These are phyloP conservation scores for Epinotia ramella DNA, from an alignment of 2,888 invertebrate genomes.

Conservation along the genomic window DNA sequence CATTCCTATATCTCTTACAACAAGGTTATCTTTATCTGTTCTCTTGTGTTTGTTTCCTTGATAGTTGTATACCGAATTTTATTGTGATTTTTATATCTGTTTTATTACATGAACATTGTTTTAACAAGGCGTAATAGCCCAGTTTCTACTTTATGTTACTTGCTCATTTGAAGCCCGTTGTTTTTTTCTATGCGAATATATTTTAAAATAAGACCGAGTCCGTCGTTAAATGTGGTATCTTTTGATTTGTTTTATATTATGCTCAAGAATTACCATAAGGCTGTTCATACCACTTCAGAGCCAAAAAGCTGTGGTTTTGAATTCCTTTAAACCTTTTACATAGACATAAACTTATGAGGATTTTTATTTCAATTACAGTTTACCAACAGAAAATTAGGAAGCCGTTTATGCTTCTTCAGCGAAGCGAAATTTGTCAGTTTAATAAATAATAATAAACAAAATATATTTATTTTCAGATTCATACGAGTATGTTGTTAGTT, in stretches of 20 bases:
- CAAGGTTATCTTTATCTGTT: background rate
- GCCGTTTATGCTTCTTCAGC: too few species aligned
- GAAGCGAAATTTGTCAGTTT: too few species aligned
- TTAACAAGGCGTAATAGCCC: slow-evolving; percentile 54
- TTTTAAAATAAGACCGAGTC: background rate
- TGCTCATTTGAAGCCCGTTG: slow-evolving; percentile 6
- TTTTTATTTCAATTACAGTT: too few species aligned
- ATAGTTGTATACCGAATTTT: slow-evolving; percentile 47
- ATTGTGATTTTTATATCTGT: slow-evolving; percentile 52
- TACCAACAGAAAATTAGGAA: too few species aligned
- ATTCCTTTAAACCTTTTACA: background rate
- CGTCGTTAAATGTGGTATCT: background rate
- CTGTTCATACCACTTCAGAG: background rate
- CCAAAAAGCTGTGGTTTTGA: background rate
- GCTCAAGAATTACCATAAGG: background rate
- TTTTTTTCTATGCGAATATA: slow-evolving; percentile 13
- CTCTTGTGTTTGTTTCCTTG: background rate
- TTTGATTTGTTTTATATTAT: background rate
- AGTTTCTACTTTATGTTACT: slow-evolving; percentile 33
- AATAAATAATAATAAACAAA: too few species aligned
- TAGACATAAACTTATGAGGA: background rate
- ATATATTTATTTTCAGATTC: too few species aligned
- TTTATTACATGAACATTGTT: slow-evolving; percentile 51
- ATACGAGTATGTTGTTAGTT: too few species aligned
- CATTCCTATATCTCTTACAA: background rate